A percentile compares a stretch with the other conserved stretches of the same genome.
phyloP scores from a whole-genome alignment of 2,797 vertebrate genomes.

The Molossus alvarezi region DNA sequence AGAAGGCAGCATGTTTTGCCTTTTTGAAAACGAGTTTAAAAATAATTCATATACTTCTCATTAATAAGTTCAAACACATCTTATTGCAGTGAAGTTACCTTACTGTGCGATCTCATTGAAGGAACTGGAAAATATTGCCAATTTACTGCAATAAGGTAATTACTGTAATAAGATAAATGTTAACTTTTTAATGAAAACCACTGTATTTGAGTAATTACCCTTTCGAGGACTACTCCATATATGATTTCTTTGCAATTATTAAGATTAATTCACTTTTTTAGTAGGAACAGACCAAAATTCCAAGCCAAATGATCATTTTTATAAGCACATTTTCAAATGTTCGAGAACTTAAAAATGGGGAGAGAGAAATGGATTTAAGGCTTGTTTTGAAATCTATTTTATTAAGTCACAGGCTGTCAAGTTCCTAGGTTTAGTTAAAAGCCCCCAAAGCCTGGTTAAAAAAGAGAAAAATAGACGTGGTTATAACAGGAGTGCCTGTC shows the following conservation, averaged over 20 bases:
- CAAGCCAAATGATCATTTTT: slow-evolving; percentile 85
- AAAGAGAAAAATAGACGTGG: background rate
- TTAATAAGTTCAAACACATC: slow-evolving; percentile 77
- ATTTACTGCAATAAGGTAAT: slow-evolving; percentile 87
- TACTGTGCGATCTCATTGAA: slow-evolving; percentile 55
- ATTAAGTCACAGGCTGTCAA: slow-evolving; percentile 62
- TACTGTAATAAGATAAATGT: slow-evolving; percentile 86
- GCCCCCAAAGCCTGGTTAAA: slow-evolving; percentile 1
- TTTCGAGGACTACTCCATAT: slow-evolving; percentile 81
- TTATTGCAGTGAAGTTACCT: slow-evolving; percentile 66
- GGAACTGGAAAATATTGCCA: slow-evolving; percentile 81
- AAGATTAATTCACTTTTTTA: slow-evolving; percentile 88
- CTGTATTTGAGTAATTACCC: slow-evolving; percentile 86
- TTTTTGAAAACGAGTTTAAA: slow-evolving; percentile 50
- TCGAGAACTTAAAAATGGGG: slow-evolving; percentile 66
- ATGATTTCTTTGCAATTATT: slow-evolving; percentile 88
- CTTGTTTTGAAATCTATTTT: slow-evolving; percentile 60
- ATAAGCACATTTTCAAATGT: slow-evolving; percentile 79
- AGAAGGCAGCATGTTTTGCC: background rate
- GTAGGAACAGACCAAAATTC: slow-evolving; percentile 83
- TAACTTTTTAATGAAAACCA: slow-evolving; percentile 88
- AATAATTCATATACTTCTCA: slow-evolving; percentile 57
- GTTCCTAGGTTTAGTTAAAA: slow-evolving; percentile 42
- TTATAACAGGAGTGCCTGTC: slow-evolving; percentile 6
- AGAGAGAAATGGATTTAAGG: slow-evolving; percentile 57